Evolutionary conservation across 2,888 invertebrate species (phyloP), one percentile per base, ranked within the genome.

Genomic region (Spilosoma lubricipeda): DNA sequence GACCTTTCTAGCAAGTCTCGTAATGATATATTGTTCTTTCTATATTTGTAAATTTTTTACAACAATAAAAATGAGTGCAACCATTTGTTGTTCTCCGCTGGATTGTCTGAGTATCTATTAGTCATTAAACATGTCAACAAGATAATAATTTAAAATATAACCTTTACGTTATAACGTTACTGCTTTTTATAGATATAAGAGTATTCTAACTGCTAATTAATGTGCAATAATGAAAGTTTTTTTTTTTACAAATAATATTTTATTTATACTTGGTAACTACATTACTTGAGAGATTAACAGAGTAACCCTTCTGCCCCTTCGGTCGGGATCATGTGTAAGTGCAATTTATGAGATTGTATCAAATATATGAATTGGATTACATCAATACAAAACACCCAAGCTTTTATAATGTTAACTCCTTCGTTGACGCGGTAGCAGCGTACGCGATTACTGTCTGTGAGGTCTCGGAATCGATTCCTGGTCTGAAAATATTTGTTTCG

Each of bases 331-430:
- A 42, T 52, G 36, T 5, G 36, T 36, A 39, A 45, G 42, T 33
- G 30, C 30, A 36, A 68, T n/a, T 45, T 63, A 72, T 36, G 63
- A 45, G 72, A 72, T 68, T 68, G 68, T 20, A 30, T n/a, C 8
- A n/a, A 67, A 72, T 63, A 11, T 68, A 71, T 72, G 63, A 68
- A 63, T 39, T 15, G 27, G n/a, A 56, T 56, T 56, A n/a, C 7
- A 56, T 23, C 52, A 56, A 23, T 15, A 42, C 66, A 27, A 66
- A 42, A 15, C 66, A 66, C 66, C 42, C 42, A 42, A 42, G 42
- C 13, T 42, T 27, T 2, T 42, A 45, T 39, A 39, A 39, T 39
- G 11, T 39, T 36, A 7, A 36, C 36, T 3, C 4, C 0, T 36
- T 36, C 36, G 36, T 36, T 36, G 36, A 7, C 7, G 5, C 36